These are phyloP conservation scores for Brachionus koreanus DNA, from an alignment of 1,140 invertebrate genomes.

Conservation along the genomic window DNA sequence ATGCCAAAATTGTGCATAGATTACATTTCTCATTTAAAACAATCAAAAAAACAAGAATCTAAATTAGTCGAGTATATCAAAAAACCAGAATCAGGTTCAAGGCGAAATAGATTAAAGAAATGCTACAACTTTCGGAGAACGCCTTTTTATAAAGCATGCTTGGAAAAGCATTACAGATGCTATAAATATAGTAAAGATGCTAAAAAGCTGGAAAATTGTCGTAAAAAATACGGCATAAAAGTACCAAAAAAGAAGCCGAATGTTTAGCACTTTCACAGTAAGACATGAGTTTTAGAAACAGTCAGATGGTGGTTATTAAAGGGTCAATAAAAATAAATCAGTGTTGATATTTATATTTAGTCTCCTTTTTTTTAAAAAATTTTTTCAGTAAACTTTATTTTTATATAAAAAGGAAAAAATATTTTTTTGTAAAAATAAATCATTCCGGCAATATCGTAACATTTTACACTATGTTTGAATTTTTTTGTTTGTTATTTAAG, in stretches of 20 bases:
- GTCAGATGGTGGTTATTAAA: conserved; percentile 38
- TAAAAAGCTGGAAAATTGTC: background rate
- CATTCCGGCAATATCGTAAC: conserved; percentile 1
- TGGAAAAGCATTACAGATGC: conserved; percentile 12
- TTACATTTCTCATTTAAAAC: background rate
- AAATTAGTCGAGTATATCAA: conserved; percentile 15
- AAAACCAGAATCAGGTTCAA: background rate
- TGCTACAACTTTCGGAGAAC: background rate
- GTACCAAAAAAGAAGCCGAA: background rate
- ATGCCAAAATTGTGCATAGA: conserved; percentile 29
- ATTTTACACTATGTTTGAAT: background rate
- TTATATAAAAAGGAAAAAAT: background rate
- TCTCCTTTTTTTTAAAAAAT: background rate
- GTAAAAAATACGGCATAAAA: background rate
- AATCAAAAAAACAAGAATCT: background rate
- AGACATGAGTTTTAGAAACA: background rate
- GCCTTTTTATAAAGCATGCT: background rate
- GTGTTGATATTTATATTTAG: background rate
- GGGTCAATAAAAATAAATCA: conserved; percentile 23
- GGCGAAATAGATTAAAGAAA: conserved; percentile 1
- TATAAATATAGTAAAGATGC: conserved; percentile 20
- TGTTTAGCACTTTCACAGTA: background rate
- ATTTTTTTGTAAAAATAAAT: background rate
- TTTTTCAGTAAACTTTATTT: background rate
- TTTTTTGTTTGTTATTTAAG: background rate